Conservation (phyloP, 2,797 vertebrate species). For the Crenichthys baileyi region DNA sequence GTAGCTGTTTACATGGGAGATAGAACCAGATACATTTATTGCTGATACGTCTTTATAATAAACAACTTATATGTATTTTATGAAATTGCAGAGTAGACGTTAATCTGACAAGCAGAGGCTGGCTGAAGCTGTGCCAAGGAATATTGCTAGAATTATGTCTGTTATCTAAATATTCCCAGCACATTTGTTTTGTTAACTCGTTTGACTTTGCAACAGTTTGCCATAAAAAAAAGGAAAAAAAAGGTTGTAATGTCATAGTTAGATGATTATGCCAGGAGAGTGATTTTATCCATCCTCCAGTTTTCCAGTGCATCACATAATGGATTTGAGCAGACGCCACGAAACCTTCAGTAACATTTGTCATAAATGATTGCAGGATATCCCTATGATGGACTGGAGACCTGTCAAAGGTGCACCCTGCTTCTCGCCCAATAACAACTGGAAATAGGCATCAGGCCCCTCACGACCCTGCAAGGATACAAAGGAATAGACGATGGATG, state of each 20-base stretch:
- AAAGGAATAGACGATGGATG: too few species aligned
- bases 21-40: constrained; percentile 27
- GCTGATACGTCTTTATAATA: constrained; percentile 28
- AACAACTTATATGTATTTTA: constrained; percentile 42
- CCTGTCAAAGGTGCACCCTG: background rate
- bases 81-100: constrained; percentile 56
- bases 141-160: constrained; percentile 28
- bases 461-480: too few species aligned
- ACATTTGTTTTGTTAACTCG: constrained; percentile 59
- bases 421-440: background rate
- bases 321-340: constrained; percentile 29
- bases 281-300: constrained; percentile 23
- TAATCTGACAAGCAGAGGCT: constrained; percentile 23
- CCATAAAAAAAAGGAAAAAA: constrained; percentile 49
- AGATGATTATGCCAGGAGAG: background rate
- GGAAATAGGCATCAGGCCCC: background rate
- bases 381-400: background rate
- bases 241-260: constrained; percentile 13
- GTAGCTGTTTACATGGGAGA: constrained; percentile 38
- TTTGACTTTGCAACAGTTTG: constrained; percentile 60
- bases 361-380: constrained; percentile 31
- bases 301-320: constrained; percentile 23
- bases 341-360: constrained; percentile 31
- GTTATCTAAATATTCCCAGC: constrained; percentile 45
- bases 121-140: constrained; percentile 35